Evolutionary conservation across 2,888 invertebrate genomes (phyloP), one percentile per base, ranked within the genome.

Genomic region (Microctonus hyperodae): DNA sequence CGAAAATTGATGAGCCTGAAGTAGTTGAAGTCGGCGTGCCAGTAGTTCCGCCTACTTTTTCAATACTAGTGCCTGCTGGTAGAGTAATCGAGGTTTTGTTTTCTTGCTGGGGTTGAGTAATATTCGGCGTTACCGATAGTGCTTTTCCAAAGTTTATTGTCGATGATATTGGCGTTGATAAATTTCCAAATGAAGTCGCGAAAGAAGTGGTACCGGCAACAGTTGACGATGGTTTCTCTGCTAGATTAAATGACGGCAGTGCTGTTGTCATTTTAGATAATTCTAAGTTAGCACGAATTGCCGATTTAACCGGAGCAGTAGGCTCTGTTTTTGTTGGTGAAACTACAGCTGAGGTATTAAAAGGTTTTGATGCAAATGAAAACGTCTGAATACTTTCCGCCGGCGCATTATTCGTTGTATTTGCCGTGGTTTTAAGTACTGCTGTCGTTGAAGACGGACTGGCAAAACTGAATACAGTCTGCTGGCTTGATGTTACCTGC

Each of bases 291-390:
- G 62, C 67, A 56, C 75, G 76, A 2, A 68, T 31, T 51, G 70
- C 5, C 13, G 72, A 31, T 53, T 74, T 75, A 25, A 70, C 5
- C 1, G 69, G 66, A 11, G 73, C 69, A 2, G 74, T n/a, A 2
- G 28, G 9, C 7, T 22, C 20, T n/a, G 40, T 11, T 11, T 7
- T 44, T 31, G 37, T 28, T 20, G 57, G 13, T 2, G 61, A 65
- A 37, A 74, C 65, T 4, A n/a, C n/a, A n/a, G 69, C 67, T 10
- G 72, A 68, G 3, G 65, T 13, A 56, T 69, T 69, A 1, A 70
- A 59, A 1, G 76, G 62, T 55, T 77, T 78, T 2, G 74, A 69
- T 22, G 75, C 73, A 23, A 77, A 78, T 1, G 78, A 78, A 60
- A 77, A 75, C 56, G 65, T 64, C 57, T 71, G 72, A 4, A 70